Evolutionary conservation across 1,140 invertebrate genomes (phyloP).

Genomic region (Chelonus insularis): DNA sequence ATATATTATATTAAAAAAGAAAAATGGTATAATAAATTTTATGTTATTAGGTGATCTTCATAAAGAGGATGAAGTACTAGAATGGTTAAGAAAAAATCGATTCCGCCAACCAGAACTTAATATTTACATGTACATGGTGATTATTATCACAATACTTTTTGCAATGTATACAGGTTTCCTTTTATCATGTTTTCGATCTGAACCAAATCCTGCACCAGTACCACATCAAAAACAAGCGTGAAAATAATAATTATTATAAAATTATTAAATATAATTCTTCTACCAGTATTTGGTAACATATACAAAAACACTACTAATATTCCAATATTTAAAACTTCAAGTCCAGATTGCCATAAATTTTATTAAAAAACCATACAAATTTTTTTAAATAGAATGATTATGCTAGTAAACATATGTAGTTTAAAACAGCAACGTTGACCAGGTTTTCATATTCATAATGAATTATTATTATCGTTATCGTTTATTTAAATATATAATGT

Average conservation of each 20-base stretch:
- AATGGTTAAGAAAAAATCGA: slow-evolving; percentile 91
- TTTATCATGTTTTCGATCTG: slow-evolving; percentile 82
- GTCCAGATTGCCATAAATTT: background rate
- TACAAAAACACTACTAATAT: slow-evolving; percentile 9
- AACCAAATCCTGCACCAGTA: slow-evolving; percentile 59
- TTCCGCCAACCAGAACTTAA: slow-evolving; percentile 91
- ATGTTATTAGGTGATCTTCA: slow-evolving; percentile 75
- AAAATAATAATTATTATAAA: slow-evolving; percentile 32
- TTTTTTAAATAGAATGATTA: background rate
- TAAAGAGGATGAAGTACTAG: slow-evolving; percentile 85
- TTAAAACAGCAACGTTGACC: background rate
- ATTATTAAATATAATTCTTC: slow-evolving; percentile 10
- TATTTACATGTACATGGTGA: slow-evolving; percentile 91
- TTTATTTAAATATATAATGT: background rate
- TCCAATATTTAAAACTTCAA: slow-evolving; percentile 4
- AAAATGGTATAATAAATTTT: no score
- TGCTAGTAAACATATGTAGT: background rate
- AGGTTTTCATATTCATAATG: background rate
- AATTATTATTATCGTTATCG: background rate
- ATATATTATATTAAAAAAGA: slow-evolving; percentile 4
- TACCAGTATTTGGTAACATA: slow-evolving; percentile 24
- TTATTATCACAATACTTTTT: slow-evolving; percentile 82
- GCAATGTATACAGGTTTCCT: slow-evolving; percentile 89
- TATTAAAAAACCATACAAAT: background rate
- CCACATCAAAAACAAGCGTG: slow-evolving; percentile 70